These are phyloP conservation scores for Dendrocincla fuliginosa DNA, from an alignment of 2,797 vertebrate genomes.

Conservation along the genomic window DNA sequence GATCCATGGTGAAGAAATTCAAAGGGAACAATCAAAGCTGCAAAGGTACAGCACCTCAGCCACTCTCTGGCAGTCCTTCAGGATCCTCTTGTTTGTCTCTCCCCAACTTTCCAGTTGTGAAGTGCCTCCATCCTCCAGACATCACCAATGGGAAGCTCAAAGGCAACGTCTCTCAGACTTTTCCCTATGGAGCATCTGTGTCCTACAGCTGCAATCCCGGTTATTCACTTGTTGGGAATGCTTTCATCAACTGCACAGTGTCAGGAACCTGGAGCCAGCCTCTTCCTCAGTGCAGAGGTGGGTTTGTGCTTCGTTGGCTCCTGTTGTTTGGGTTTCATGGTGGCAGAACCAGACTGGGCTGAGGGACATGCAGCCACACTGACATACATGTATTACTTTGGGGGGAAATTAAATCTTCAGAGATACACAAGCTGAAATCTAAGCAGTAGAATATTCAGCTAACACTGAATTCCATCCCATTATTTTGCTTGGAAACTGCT, in stretches of 20 bases:
- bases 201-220: conserved; percentile 69
- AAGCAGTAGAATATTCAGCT: neutral
- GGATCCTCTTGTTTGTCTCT: neutral
- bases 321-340: neutral
- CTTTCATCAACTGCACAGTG: conserved; percentile 40
- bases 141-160: conserved; percentile 47
- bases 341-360: neutral
- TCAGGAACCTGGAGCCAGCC: conserved; percentile 69
- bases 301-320: neutral
- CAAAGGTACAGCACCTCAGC: neutral
- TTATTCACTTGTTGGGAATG: conserved; percentile 50
- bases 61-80: neutral
- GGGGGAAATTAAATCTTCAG: neutral
- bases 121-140: conserved; percentile 18
- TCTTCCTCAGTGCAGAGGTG: conserved; percentile 68
- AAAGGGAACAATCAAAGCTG: neutral
- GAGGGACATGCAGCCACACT: neutral
- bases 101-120: neutral
- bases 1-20: neutral
- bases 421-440: neutral
- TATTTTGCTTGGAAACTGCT: neutral
- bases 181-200: conserved; percentile 42
- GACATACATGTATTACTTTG: neutral
- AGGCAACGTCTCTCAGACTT: neutral
- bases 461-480: neutral